Evolutionary conservation across 1,140 invertebrate genomes (phyloP).

Genomic region (Halesus radiatus): DNA sequence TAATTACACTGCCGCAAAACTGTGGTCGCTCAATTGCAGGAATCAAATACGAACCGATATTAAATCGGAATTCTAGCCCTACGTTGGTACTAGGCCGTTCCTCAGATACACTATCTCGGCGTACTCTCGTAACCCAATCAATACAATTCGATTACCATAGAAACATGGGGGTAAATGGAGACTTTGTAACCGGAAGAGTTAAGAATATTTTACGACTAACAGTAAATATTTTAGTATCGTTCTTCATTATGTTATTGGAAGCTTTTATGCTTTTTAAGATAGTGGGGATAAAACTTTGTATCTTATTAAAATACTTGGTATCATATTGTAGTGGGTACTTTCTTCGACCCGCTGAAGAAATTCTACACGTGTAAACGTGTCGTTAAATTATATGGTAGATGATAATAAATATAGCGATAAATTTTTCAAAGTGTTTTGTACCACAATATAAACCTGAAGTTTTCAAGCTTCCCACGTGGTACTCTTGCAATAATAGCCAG

Average conservation of each 20-base stretch:
- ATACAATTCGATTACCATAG: conserved; percentile 22
- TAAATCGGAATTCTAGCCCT: neutral
- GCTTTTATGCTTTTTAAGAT: too few relatives aligned
- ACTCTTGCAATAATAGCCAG: too few relatives aligned
- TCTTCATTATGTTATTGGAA: neutral
- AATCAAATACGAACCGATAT: conserved; percentile 13
- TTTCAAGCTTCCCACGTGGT: too few relatives aligned
- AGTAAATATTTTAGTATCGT: neutral
- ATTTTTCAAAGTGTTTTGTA: neutral
- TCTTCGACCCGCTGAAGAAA: too few relatives aligned
- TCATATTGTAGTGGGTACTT: too few relatives aligned
- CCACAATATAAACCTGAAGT: neutral
- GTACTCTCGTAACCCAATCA: neutral
- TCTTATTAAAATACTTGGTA: too few relatives aligned
- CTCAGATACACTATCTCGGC: neutral
- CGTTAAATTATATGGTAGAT: too few relatives aligned
- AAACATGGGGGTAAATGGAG: neutral
- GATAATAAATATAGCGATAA: too few relatives aligned
- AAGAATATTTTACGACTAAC: neutral
- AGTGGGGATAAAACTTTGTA: too few relatives aligned
- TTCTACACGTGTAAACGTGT: too few relatives aligned
- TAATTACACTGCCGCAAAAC: conserved; percentile 19
- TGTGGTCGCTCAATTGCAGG: conserved; percentile 16
- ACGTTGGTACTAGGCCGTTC: neutral
- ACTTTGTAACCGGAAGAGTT: neutral